Conservation (phyloP, 2,797 vertebrate genomes). For the Clarias laeviceps region DNA sequence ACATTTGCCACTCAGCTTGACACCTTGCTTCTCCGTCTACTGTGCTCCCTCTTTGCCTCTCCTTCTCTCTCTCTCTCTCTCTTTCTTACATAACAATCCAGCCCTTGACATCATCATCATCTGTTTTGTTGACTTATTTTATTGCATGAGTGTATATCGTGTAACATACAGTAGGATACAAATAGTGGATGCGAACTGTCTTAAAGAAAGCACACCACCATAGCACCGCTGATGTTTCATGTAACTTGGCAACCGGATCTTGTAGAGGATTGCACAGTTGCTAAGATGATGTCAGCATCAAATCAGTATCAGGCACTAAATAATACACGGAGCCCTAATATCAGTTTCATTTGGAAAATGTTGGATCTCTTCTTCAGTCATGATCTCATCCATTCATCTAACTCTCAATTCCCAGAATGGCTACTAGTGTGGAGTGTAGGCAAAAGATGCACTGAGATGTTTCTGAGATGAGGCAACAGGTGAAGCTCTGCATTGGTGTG, state of each 20-base stretch:
- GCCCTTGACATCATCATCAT: neutral
- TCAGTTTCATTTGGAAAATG: neutral
- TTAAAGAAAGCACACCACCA: neutral
- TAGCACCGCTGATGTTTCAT: neutral
- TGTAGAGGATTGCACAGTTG: neutral
- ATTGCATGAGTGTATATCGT: neutral
- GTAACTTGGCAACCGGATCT: conserved; percentile 24
- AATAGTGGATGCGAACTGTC: neutral
- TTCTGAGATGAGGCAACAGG: conserved; percentile 44
- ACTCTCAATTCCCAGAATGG: neutral
- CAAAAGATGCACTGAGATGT: conserved; percentile 7
- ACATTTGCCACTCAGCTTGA: conserved; percentile 32
- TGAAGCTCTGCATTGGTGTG: conserved; percentile 45
- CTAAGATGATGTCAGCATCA: conserved; percentile 12
- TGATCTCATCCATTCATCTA: conserved; percentile 17
- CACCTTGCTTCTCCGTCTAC: conserved; percentile 19
- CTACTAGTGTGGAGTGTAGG: conserved; percentile 33
- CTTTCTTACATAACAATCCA: neutral
- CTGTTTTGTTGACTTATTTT: neutral
- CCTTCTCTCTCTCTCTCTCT: neutral
- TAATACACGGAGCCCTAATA: neutral
- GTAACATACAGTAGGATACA: too few species aligned
- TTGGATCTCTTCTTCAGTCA: neutral
- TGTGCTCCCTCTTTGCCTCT: neutral
- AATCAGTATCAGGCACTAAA: neutral